These are phyloP conservation scores for Parnassius mnemosyne DNA, from an alignment of 2,888 invertebrate genomes.

Conservation along the genomic window DNA sequence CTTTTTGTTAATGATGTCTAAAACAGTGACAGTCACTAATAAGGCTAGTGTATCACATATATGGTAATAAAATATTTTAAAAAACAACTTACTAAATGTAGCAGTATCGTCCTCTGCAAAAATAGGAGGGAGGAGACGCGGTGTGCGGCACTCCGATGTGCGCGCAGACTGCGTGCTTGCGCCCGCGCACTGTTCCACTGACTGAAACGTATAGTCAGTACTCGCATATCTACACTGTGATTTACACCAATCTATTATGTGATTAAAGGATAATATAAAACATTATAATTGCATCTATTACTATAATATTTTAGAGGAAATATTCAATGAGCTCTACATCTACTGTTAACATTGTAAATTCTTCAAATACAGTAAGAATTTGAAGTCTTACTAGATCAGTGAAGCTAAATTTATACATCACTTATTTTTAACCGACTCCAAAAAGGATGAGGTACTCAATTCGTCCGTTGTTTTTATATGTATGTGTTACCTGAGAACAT, in stretches of 20 bases:
- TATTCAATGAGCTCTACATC: too few species aligned
- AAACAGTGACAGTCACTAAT: not conserved
- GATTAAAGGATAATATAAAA: not conserved
- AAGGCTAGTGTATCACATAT: not conserved
- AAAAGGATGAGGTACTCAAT: too few species aligned
- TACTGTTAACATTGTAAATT: too few species aligned
- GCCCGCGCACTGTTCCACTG: conserved; percentile 12
- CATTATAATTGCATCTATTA: too few species aligned
- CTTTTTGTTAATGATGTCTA: conserved; percentile 1
- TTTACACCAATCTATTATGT: not conserved
- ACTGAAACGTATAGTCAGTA: conserved; percentile 14
- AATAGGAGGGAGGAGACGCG: conserved; percentile 40
- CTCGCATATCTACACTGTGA: conserved; percentile 3
- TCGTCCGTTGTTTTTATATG: too few species aligned
- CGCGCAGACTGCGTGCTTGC: conserved; percentile 18
- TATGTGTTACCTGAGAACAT: too few species aligned
- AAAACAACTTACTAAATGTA: conserved; percentile 22
- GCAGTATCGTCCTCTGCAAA: conserved; percentile 26
- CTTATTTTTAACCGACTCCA: too few species aligned
- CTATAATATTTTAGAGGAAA: too few species aligned
- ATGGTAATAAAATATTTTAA: not conserved
- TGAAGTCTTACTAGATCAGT: too few species aligned
- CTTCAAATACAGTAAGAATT: too few species aligned
- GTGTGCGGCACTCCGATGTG: conserved; percentile 26
- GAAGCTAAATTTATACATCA: too few species aligned